Evolutionary conservation across 2,888 invertebrate genomes (phyloP).

Genomic region (Epirrhoe tristata): DNA sequence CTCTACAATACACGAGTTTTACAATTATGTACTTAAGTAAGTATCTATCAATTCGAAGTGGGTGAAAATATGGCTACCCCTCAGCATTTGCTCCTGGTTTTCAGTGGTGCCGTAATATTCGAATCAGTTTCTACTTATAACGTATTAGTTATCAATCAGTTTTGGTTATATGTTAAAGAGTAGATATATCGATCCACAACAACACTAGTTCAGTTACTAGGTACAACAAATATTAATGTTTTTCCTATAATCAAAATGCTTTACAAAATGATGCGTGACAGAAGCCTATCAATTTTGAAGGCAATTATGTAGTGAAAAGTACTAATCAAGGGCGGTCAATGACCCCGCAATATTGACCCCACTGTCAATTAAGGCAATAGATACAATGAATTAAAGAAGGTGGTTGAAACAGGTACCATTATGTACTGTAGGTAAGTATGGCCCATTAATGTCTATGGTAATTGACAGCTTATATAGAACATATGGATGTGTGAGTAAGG

Average conservation of each 20-base stretch:
- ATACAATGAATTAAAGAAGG: constrained; percentile 25
- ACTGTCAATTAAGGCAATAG: constrained; percentile 44
- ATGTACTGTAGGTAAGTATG: not conserved
- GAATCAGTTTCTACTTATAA: too few species aligned
- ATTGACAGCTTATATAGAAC: not conserved
- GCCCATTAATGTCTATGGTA: not conserved
- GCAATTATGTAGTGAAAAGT: constrained; percentile 69
- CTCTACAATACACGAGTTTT: too few species aligned
- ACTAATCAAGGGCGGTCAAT: constrained; percentile 71
- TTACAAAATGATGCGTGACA: constrained; percentile 30
- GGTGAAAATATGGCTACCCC: too few species aligned
- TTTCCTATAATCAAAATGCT: constrained; percentile 27
- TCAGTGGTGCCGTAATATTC: too few species aligned
- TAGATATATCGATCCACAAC: not conserved
- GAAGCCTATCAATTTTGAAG: constrained; percentile 61
- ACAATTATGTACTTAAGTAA: too few species aligned
- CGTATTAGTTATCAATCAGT: too few species aligned
- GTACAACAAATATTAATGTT: not conserved
- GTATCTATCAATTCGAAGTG: too few species aligned
- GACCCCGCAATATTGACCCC: constrained; percentile 61
- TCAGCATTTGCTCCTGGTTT: too few species aligned
- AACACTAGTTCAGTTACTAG: not conserved
- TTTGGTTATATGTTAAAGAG: too few species aligned
- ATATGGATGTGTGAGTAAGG: not conserved
- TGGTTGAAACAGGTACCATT: constrained; percentile 11